Evolutionary conservation across 2,888 invertebrate species (phyloP).

Genomic region (Phlogophora meticulosa): DNA sequence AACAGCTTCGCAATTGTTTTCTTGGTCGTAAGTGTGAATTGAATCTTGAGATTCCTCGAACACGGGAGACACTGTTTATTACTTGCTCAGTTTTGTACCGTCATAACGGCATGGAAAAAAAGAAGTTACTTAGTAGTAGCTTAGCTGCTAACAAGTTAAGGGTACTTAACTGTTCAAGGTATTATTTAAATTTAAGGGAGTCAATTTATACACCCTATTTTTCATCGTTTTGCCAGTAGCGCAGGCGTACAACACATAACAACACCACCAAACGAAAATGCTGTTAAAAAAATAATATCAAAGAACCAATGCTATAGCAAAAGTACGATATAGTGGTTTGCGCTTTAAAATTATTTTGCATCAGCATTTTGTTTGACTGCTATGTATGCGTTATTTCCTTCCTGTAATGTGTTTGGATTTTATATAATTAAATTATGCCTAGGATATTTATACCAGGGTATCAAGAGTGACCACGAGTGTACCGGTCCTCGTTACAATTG

Average conservation of each 20-base stretch:
- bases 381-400: neutral
- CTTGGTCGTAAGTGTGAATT: too few species aligned
- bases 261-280: neutral
- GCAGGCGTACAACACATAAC: too few species aligned
- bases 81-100: conserved; percentile 9
- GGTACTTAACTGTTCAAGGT: too few species aligned
- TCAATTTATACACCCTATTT: too few species aligned
- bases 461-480: conserved; percentile 4
- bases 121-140: neutral
- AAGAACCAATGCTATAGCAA: neutral
- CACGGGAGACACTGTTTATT: conserved; percentile 25
- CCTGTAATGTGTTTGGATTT: conserved; percentile 15
- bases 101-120: neutral
- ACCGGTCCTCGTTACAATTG: neutral
- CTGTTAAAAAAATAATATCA: neutral
- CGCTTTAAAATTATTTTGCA: neutral
- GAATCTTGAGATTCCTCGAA: too few species aligned
- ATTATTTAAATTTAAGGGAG: too few species aligned
- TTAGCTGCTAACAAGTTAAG: neutral
- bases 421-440: conserved; percentile 17
- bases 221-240: too few species aligned
- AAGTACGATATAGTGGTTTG: neutral
- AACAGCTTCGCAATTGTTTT: too few species aligned
- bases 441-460: conserved; percentile 4
- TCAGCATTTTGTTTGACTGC: neutral